These are phyloP conservation scores for Ectobius pallidus DNA, from an alignment of 2,888 invertebrate species.

Conservation along the genomic window DNA sequence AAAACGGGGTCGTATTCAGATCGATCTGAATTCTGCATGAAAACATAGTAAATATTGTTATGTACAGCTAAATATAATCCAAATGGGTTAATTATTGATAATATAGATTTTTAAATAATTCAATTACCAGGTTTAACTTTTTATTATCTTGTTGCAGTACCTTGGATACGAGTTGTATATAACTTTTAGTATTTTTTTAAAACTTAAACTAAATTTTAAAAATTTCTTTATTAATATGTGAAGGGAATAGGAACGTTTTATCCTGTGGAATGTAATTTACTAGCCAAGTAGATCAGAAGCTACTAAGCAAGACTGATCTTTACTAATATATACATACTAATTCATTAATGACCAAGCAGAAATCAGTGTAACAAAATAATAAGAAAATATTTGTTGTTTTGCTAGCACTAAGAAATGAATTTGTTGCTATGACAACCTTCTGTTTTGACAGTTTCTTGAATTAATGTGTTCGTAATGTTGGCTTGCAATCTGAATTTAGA, in stretches of 20 bases:
- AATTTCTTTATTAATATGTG: neutral
- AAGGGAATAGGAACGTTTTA: neutral
- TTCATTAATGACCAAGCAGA: too few relatives aligned
- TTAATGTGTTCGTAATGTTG: too few relatives aligned
- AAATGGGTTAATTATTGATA: neutral
- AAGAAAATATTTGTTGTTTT: too few relatives aligned
- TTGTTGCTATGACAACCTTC: too few relatives aligned
- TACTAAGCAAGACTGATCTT: neutral
- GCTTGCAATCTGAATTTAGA: too few relatives aligned
- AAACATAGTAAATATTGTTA: too few relatives aligned
- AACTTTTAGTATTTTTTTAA: conserved; percentile 10
- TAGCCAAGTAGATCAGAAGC: neutral
- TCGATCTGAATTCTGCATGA: too few relatives aligned
- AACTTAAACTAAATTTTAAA: neutral
- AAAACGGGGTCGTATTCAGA: too few relatives aligned
- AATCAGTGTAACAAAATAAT: too few relatives aligned
- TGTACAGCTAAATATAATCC: conserved; percentile 23
- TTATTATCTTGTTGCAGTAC: neutral
- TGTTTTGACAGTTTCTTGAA: too few relatives aligned
- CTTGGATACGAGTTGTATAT: neutral
- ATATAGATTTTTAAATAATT: conserved; percentile 16
- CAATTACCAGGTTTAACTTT: conserved; percentile 9
- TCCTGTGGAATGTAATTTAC: neutral
- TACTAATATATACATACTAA: neutral
- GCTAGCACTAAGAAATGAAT: too few relatives aligned